Percentiles rank a stretch among this genome's conserved stretches.
Evolutionary conservation across 2,888 invertebrate genomes (phyloP).

Genomic region (Hirtodrosophila alboralis): DNA sequence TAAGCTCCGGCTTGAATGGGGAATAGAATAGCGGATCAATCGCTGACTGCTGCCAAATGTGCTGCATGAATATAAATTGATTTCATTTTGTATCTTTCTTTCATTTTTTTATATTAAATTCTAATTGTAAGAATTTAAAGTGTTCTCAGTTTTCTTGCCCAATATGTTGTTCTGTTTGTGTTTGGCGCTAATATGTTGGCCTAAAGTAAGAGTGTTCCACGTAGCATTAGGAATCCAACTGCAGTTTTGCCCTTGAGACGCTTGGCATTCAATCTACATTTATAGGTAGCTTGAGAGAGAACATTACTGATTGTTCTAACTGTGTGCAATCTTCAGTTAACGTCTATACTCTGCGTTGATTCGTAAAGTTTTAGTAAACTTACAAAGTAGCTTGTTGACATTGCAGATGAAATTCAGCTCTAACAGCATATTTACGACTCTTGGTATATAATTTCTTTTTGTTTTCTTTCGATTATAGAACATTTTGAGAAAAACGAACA

Average conservation of each 20-base stretch:
- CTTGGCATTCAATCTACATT: conserved; percentile 9
- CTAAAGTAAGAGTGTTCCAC: conserved; percentile 66
- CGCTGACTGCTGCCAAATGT: conserved; percentile 41
- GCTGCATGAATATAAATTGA: conserved; percentile 42
- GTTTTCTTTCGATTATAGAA: conserved; percentile 13
- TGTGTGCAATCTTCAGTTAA: conserved; percentile 17
- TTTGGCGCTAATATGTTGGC: conserved; percentile 58
- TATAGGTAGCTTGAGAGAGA: conserved; percentile 4
- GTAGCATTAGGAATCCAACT: conserved; percentile 48
- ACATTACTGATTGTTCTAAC: conserved; percentile 1
- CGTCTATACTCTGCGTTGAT: conserved; percentile 20
- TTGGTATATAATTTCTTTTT: conserved; percentile 8
- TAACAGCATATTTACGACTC: conserved; percentile 29
- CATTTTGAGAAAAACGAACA: conserved; percentile 17
- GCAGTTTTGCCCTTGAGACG: conserved; percentile 33
- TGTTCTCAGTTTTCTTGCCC: conserved; percentile 41
- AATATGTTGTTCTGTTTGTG: conserved; percentile 46
- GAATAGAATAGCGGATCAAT: conserved; percentile 24
- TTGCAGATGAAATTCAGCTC: conserved; percentile 25
- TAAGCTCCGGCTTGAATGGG: conserved; percentile 61
- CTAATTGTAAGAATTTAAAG: conserved; percentile 50
- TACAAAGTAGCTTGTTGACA: conserved; percentile 37
- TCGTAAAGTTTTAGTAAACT: conserved; percentile 33
- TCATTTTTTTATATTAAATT: conserved; percentile 16
- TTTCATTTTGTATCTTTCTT: conserved; percentile 32